phyloP scores from a whole-genome alignment of 2,113 vertebrate genomes.

The Penelope pileata region DNA sequence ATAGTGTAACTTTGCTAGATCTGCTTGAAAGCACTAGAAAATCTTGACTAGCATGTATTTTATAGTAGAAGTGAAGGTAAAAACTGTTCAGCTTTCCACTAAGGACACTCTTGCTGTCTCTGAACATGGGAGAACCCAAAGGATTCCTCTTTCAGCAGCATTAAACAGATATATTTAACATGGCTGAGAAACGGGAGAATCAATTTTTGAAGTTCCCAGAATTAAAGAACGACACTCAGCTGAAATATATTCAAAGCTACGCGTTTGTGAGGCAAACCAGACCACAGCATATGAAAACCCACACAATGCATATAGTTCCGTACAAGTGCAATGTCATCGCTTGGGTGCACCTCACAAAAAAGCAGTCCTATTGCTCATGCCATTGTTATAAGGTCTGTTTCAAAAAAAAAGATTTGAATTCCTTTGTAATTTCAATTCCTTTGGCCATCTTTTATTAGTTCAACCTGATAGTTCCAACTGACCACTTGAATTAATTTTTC shows the following conservation, averaged over 20 bases:
- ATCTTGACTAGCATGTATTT: not conserved
- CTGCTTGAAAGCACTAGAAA: not conserved
- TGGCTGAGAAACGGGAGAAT: not conserved
- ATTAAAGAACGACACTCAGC: not conserved
- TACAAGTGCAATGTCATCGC: not conserved
- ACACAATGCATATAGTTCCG: not conserved
- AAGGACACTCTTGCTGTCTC: not conserved
- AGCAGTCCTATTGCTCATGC: not conserved
- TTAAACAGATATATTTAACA: not conserved
- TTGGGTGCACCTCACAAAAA: not conserved
- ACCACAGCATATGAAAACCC: not conserved
- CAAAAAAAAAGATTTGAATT: not conserved
- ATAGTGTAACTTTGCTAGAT: not conserved
- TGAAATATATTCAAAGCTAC: not conserved
- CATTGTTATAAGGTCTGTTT: not conserved
- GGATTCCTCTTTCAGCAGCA: not conserved
- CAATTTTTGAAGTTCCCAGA: not conserved
- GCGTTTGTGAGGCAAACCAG: not conserved
- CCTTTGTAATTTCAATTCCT: not conserved
- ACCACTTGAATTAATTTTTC: not conserved
- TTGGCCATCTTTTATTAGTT: not conserved
- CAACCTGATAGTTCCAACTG: not conserved
- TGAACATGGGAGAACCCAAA: not conserved
- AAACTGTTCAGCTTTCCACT: not conserved
- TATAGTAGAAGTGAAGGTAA: not conserved